Conservation (phyloP, 2,888 invertebrate genomes). For the Chymomyza procnemis region DNA sequence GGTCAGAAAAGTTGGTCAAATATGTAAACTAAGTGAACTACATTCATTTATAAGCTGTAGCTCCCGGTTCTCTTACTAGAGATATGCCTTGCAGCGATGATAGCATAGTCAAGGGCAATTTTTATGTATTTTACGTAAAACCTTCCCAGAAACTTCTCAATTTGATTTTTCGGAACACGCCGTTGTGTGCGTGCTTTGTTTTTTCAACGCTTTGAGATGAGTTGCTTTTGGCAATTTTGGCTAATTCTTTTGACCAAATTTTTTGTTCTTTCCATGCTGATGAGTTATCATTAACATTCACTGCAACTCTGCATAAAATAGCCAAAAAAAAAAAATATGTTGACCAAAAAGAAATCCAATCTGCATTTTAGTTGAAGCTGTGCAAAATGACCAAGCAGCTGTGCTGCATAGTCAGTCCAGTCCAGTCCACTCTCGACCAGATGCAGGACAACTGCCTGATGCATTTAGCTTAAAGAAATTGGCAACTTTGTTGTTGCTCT, state of each 20-base stretch:
- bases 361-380: conserved; percentile 41
- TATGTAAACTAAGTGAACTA: too few species aligned
- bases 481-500: neutral
- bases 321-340: conserved; percentile 12
- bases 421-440: neutral
- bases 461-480: neutral
- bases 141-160: too few species aligned
- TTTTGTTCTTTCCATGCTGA: conserved; percentile 22
- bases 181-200: neutral
- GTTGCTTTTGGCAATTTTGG: neutral
- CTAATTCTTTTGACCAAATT: neutral
- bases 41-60: too few species aligned
- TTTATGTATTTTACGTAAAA: too few species aligned
- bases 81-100: too few species aligned
- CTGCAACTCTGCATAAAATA: neutral
- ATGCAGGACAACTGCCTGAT: neutral
- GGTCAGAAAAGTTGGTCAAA: too few species aligned
- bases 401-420: neutral
- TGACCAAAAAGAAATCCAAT: too few species aligned
- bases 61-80: too few species aligned
- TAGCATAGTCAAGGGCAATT: too few species aligned
- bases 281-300: conserved; percentile 43
- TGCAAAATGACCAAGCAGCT: conserved; percentile 31
- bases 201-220: neutral
- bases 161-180: neutral